These are phyloP conservation scores for Hemiscyllium ocellatum DNA, from an alignment of 2,113 vertebrate species.

Conservation along the genomic window DNA sequence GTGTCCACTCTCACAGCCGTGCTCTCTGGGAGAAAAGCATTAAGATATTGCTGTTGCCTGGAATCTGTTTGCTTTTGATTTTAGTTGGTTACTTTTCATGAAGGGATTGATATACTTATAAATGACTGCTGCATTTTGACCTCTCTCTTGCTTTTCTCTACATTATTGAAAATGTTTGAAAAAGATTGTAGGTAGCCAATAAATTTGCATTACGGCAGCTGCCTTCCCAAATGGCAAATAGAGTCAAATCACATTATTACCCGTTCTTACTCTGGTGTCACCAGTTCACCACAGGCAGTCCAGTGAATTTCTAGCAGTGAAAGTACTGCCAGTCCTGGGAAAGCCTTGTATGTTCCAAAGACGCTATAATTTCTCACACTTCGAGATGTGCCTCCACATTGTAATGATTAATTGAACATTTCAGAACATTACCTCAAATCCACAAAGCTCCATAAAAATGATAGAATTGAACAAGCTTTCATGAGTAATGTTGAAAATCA, in stretches of 20 bases:
- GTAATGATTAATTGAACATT: neutral
- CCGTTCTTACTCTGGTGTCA: neutral
- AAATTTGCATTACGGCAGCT: no score
- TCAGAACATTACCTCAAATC: neutral
- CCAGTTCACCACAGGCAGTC: neutral
- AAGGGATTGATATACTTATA: neutral
- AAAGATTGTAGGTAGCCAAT: neutral
- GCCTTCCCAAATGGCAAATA: neutral
- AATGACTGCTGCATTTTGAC: neutral
- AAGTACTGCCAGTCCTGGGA: conserved; percentile 31
- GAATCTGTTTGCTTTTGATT: neutral
- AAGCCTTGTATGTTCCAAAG: conserved; percentile 14
- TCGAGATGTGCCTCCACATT: neutral
- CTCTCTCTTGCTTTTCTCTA: neutral
- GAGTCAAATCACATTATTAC: neutral
- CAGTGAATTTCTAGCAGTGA: neutral
- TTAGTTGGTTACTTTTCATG: neutral
- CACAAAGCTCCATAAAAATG: neutral
- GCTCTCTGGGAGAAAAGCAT: neutral
- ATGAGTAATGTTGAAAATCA: neutral
- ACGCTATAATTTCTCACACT: neutral
- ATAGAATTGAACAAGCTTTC: neutral
- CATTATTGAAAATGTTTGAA: neutral
- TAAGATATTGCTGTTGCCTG: neutral
- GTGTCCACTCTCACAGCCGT: neutral